A percentile compares a stretch with the other conserved stretches of the same genome.
phyloP scores from a whole-genome alignment of 1,140 invertebrate species.

The Caenorhabditis briggsae region DNA sequence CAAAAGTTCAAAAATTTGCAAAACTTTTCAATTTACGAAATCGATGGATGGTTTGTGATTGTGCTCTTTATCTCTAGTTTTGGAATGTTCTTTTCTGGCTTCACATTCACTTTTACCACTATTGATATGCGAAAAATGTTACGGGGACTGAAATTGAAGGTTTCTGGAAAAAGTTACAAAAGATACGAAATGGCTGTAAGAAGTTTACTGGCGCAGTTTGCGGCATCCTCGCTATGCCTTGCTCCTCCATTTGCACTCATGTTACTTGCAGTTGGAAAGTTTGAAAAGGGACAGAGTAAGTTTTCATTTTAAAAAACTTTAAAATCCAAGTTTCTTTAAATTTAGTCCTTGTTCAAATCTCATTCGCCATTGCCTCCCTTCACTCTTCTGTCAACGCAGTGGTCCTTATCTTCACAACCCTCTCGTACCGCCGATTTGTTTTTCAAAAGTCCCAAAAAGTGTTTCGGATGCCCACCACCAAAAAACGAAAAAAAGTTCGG shows the following conservation, averaged over 20 bases:
- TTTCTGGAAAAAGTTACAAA: slow-evolving; percentile 11
- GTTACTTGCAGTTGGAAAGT: slow-evolving; percentile 1
- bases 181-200: not conserved
- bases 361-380: not conserved
- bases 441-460: not conserved
- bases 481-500: slow-evolving; percentile 6
- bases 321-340: not conserved
- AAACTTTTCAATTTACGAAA: slow-evolving; percentile 18
- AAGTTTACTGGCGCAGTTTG: not conserved
- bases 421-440: not conserved
- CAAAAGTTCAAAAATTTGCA: not conserved
- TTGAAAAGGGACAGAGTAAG: slow-evolving; percentile 36
- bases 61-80: not conserved
- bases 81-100: not conserved
- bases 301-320: not conserved
- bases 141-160: not conserved
- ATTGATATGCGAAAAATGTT: slow-evolving; percentile 10
- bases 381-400: not conserved
- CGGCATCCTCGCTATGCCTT: not conserved
- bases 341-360: not conserved
- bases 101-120: not conserved
- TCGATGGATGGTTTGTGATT: not conserved
- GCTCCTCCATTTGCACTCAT: slow-evolving; percentile 13
- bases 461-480: not conserved
- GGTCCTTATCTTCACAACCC: not conserved